Percentiles rank a stretch among this genome's conserved stretches.
These are phyloP conservation scores for Isaurus tuberculatus DNA, from an alignment of 92 coral and sea anemone genomes.

Conservation along the genomic window DNA sequence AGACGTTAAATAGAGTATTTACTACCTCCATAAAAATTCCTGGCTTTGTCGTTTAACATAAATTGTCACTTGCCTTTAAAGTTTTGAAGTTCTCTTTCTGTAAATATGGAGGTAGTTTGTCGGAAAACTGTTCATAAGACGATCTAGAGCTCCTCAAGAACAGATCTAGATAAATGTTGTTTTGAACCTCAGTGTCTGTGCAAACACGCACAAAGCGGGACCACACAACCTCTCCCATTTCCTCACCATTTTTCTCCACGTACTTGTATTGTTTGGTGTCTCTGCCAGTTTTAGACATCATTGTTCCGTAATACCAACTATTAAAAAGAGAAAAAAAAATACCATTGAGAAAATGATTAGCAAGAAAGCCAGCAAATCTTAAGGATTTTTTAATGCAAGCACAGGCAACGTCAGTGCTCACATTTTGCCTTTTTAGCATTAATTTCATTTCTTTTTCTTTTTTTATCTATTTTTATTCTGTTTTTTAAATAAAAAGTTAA, in stretches of 20 bases:
- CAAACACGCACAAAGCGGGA: conserved; percentile 31
- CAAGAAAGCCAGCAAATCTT: no score
- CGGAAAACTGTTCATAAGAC: neutral
- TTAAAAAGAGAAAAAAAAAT: neutral
- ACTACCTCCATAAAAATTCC: no score
- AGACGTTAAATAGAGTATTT: no score
- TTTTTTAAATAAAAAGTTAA: no score
- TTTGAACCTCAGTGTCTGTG: neutral
- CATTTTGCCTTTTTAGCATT: no score
- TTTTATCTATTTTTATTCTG: no score
- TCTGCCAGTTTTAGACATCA: neutral
- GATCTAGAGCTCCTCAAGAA: conserved; percentile 32
- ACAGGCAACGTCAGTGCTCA: no score
- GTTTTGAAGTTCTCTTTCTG: conserved; percentile 31
- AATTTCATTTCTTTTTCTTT: no score
- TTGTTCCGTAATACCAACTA: neutral
- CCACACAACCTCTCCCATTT: conserved; percentile 4
- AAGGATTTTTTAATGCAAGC: no score
- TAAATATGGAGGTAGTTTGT: conserved; percentile 30
- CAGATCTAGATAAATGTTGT: conserved; percentile 35
- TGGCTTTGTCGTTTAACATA: neutral
- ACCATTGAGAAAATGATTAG: neutral
- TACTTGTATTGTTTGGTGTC: conserved; percentile 35
- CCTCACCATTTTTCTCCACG: conserved; percentile 5
- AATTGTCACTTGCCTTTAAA: conserved; percentile 10